Evolutionary conservation across 2,113 vertebrate genomes (phyloP).

Genomic region (Otocyon megalotis): DNA sequence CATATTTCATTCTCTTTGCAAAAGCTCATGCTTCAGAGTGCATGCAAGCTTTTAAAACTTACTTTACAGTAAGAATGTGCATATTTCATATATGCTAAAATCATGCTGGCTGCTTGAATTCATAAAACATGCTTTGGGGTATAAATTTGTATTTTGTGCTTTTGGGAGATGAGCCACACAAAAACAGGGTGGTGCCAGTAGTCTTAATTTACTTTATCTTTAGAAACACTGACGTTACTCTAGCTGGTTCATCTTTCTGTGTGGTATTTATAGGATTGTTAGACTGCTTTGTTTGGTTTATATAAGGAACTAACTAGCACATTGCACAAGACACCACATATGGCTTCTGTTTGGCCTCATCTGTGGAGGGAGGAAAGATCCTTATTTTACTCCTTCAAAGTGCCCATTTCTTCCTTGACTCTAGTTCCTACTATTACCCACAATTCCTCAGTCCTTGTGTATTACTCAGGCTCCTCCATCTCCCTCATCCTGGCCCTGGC

Average conservation of each 20-base stretch:
- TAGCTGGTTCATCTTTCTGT: constrained; percentile 35
- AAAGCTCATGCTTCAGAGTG: neutral
- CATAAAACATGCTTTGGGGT: neutral
- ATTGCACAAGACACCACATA: neutral
- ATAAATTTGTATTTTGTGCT: constrained; percentile 29
- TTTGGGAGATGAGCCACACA: neutral
- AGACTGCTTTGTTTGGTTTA: neutral
- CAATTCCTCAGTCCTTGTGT: neutral
- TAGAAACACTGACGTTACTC: neutral
- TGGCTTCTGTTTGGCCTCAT: neutral
- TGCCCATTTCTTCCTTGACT: neutral
- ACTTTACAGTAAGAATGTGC: neutral
- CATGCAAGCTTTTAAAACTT: neutral
- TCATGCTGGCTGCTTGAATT: constrained; percentile 18
- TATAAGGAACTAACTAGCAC: constrained; percentile 4
- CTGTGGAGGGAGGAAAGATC: neutral
- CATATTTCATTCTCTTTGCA: neutral
- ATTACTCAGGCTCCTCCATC: neutral
- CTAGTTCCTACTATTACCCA: neutral
- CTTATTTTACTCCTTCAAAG: neutral
- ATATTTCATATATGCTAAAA: constrained; percentile 18
- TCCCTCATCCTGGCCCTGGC: neutral
- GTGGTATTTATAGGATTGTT: constrained; percentile 9
- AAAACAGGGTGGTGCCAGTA: neutral
- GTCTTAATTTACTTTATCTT: constrained; percentile 30